phyloP scores from a whole-genome alignment of 1,140 invertebrate species.

The Saccostrea echinata region DNA sequence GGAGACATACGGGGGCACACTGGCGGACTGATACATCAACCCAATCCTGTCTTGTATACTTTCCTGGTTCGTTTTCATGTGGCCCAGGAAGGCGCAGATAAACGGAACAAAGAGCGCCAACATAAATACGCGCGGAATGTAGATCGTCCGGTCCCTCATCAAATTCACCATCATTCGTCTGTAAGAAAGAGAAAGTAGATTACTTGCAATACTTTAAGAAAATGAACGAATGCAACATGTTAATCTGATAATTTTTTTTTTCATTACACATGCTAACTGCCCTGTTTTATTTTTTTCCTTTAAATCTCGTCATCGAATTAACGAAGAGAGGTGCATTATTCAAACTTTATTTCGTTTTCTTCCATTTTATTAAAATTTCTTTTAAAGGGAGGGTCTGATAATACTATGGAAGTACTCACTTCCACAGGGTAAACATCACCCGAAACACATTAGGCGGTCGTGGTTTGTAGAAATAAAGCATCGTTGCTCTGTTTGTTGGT shows the following conservation, averaged over 20 bases:
- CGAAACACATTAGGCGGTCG: constrained; percentile 53
- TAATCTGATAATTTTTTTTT: neutral
- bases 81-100: constrained; percentile 71
- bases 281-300: too few relatives aligned
- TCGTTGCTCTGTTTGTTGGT: constrained; percentile 57
- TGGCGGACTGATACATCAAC: constrained; percentile 69
- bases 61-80: constrained; percentile 65
- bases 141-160: constrained; percentile 68
- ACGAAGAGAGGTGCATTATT: too few relatives aligned
- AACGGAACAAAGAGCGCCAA: constrained; percentile 72
- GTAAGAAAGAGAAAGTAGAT: constrained; percentile 44
- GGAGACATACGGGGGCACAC: constrained; percentile 67
- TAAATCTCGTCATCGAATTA: too few relatives aligned
- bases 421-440: constrained; percentile 45
- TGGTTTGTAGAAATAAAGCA: constrained; percentile 48
- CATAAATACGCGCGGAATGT: constrained; percentile 64
- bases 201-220: neutral
- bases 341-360: too few relatives aligned
- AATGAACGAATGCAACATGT: neutral
- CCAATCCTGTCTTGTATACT: constrained; percentile 72
- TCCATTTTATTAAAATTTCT: too few relatives aligned
- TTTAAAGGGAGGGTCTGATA: neutral
- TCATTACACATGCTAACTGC: neutral
- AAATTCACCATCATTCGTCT: constrained; percentile 74
- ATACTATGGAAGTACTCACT: constrained; percentile 5